Evolutionary conservation across 2,113 vertebrate species (phyloP), one percentile per base, ranked within the genome.

Genomic region (Hemichromis elongatus): DNA sequence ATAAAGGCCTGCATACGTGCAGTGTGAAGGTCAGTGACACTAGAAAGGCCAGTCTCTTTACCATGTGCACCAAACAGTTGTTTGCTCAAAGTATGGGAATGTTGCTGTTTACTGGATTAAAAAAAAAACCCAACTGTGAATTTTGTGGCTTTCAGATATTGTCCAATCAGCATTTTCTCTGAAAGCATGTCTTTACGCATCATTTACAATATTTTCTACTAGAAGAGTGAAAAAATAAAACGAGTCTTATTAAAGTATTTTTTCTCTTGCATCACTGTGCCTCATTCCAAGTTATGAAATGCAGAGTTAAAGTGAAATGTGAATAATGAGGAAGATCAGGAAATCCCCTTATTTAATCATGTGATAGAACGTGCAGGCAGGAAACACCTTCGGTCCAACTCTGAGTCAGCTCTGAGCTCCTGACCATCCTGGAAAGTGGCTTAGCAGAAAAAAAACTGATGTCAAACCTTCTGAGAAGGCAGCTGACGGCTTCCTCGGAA

Each of bases 381-480:
- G 21, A 61, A 47, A 53, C 54, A 75, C 81, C 81, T 80, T 52
- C 24, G 2, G 10, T n/a, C 56, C 66, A 75, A 82, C 37, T 82
- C 85, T 75, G 70, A 75, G 45, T 75, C 70, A 82, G 30, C 7
- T 24, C 47, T 54, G 37, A 45, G 33, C 9, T 42, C 55, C 1
- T 5, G 24, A 30, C 19, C 16, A 3, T 75, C 26, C 9, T 52
- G 70, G 70, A 75, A 75, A 30, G 16, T 33, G 24, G 30, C 9
- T 75, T n/a, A 24, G 40, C 16, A 73, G 77, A 73, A 85, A 70
- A 50, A 3, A 5, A 52, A n/a, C 9, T 52, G 75, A 77, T 66
- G 61, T 21, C 85, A 82, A 77, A 79, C 10, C 55, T 85, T 82
- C 82, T 81, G 13, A 79, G 85, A 78, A 86, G 3, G 6, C 3